Conservation (phyloP, 2,797 vertebrate genomes). For the Phataginus tetradactyla region DNA sequence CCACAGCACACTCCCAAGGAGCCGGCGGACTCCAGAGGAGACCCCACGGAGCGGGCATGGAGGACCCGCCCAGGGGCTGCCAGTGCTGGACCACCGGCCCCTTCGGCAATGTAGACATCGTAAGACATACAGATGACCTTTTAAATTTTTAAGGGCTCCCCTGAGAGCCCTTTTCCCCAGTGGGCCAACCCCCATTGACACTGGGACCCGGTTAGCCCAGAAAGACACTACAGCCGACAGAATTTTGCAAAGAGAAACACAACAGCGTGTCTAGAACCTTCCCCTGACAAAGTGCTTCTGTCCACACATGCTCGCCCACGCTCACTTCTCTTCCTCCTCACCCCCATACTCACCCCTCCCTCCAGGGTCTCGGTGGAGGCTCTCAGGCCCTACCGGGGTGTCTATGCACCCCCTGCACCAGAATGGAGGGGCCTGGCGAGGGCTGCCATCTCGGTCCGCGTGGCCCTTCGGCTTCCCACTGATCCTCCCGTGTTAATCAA, state of each 20-base stretch:
- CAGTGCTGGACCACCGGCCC: neutral
- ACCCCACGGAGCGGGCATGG: fast-evolving
- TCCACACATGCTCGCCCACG: neutral
- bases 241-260: neutral
- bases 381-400: neutral
- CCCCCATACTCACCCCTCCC: conserved; percentile 30
- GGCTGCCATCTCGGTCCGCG: conserved; percentile 70
- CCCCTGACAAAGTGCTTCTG: neutral
- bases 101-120: fast-evolving
- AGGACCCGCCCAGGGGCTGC: fast-evolving
- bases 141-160: neutral
- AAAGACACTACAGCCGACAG: neutral
- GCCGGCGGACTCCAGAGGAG: neutral
- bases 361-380: conserved; percentile 14
- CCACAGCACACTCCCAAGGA: fast-evolving
- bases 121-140: neutral
- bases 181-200: neutral
- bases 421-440: conserved; percentile 35
- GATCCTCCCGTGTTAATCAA: conserved; percentile 84
- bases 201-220: neutral
- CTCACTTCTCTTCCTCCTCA: neutral
- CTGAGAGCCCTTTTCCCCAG: neutral
- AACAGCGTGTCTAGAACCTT: neutral
- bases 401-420: neutral
- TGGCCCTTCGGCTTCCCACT: conserved; percentile 78